Conservation (phyloP, 2,888 invertebrate species). For the Lasius platythorax region DNA sequence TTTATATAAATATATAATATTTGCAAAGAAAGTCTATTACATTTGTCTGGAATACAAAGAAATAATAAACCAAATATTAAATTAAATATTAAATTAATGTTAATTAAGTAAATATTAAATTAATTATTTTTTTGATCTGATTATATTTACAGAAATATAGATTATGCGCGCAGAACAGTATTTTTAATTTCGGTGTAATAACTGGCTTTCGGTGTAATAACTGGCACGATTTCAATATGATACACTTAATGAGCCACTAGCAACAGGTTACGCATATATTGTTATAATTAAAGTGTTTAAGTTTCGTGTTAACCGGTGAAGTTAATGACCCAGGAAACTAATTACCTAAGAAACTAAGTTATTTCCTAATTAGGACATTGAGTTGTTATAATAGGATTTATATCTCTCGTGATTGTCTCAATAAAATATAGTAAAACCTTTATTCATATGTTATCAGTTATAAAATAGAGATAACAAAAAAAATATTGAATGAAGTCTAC, state of each 20-base stretch:
- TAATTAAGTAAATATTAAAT: not conserved
- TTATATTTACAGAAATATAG: not conserved
- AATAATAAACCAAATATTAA: not conserved
- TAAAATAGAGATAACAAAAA: not conserved
- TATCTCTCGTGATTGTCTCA: not conserved
- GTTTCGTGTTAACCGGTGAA: not conserved
- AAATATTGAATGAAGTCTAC: not conserved
- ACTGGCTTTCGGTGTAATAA: slow-evolving; percentile 20
- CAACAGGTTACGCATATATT: slow-evolving; percentile 33
- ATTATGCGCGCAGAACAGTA: not conserved
- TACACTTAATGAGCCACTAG: slow-evolving; percentile 18
- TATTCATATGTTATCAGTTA: not conserved
- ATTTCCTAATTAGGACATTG: not conserved
- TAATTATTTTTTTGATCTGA: not conserved
- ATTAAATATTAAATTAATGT: too few species aligned
- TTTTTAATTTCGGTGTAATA: slow-evolving; percentile 30
- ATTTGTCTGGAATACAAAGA: not conserved
- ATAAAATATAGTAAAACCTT: not conserved
- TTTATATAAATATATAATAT: not conserved
- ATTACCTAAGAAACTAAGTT: slow-evolving; percentile 1
- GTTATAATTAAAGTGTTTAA: slow-evolving; percentile 17
- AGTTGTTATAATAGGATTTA: not conserved
- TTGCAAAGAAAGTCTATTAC: not conserved
- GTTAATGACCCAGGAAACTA: slow-evolving; percentile 6
- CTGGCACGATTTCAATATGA: slow-evolving; percentile 36